Evolutionary conservation across 2,888 invertebrate species (phyloP).

Genomic region (Mimumesa dahlbomi): DNA sequence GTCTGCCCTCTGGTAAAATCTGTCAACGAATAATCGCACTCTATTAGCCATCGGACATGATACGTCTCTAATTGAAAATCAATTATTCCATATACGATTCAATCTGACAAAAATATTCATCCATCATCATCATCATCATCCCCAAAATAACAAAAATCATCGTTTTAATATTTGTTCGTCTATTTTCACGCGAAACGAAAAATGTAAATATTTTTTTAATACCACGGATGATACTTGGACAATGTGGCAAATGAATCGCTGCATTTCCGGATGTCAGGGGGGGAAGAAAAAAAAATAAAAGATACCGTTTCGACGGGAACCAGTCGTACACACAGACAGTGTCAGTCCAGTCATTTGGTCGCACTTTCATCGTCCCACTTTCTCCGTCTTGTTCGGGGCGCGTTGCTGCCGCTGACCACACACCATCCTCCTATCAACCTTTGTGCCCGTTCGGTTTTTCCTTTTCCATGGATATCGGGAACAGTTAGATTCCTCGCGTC

Average conservation of each 20-base stretch:
- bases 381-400: conserved; percentile 67
- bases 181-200: no score
- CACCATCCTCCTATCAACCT: conserved; percentile 20
- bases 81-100: background rate
- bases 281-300: no score
- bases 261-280: conserved; percentile 41
- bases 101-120: background rate
- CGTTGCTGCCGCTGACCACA: conserved; percentile 43
- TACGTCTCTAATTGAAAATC: background rate
- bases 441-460: conserved; percentile 9
- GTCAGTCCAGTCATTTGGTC: conserved; percentile 69
- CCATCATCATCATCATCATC: no score
- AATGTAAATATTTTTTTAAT: background rate
- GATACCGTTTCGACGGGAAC: conserved; percentile 28
- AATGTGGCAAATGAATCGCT: conserved; percentile 33
- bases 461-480: background rate
- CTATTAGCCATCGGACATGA: conserved; percentile 4
- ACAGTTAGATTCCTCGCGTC: background rate
- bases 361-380: conserved; percentile 79
- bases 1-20: conserved; percentile 9
- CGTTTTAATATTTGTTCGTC: no score
- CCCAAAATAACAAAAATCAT: no score
- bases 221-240: background rate
- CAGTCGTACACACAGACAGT: conserved; percentile 38
- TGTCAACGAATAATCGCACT: conserved; percentile 1